These are phyloP conservation scores for Mesodorylaimus sp. DNA, from an alignment of 2,888 invertebrate species.

Conservation along the genomic window DNA sequence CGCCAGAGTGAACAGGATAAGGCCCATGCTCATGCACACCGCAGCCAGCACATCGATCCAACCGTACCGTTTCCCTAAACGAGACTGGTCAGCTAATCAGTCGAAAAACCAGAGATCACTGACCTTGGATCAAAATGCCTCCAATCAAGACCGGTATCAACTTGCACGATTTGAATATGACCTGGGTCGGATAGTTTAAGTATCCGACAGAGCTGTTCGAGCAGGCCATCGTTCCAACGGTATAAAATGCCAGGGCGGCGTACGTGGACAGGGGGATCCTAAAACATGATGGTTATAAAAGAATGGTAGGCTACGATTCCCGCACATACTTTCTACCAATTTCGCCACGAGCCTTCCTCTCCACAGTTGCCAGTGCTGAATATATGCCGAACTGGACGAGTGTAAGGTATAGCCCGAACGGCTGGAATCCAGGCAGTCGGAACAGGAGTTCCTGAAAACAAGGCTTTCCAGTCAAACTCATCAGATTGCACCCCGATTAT, in stretches of 20 bases:
- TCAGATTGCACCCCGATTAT: no score
- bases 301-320: neutral
- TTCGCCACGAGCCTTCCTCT: slow-evolving; percentile 46
- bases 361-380: slow-evolving; percentile 55
- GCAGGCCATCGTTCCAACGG: slow-evolving; percentile 83
- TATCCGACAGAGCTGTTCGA: slow-evolving; percentile 84
- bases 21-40: slow-evolving; percentile 62
- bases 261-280: slow-evolving; percentile 69
- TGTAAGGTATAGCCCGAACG: slow-evolving; percentile 77
- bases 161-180: slow-evolving; percentile 94
- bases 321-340: slow-evolving; percentile 35
- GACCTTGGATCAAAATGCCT: slow-evolving; percentile 64
- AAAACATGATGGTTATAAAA: slow-evolving; percentile 11
- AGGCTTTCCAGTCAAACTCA: no score
- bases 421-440: slow-evolving; percentile 65
- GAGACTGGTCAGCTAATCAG: neutral
- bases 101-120: slow-evolving; percentile 8
- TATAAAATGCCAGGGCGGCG: slow-evolving; percentile 58
- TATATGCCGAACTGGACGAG: slow-evolving; percentile 75
- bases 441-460: slow-evolving; percentile 60
- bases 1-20: slow-evolving; percentile 75
- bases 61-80: slow-evolving; percentile 56
- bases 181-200: slow-evolving; percentile 83
- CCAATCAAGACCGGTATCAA: slow-evolving; percentile 84
- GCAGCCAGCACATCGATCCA: slow-evolving; percentile 65